Conservation (phyloP, 2,888 invertebrate genomes). For the Scaptomyza flava region DNA sequence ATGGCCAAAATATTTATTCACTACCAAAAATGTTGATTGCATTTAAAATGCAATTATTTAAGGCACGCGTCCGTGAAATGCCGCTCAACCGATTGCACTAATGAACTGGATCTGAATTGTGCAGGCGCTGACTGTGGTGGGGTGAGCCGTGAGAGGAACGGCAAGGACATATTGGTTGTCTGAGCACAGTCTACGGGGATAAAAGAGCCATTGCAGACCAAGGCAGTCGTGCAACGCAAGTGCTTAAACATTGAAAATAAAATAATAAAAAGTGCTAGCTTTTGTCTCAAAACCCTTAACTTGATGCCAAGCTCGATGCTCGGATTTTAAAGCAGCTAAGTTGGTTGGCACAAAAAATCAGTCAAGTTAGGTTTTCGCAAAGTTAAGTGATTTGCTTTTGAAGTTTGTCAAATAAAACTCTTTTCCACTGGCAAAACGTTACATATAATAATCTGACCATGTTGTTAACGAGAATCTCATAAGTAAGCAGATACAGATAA, state of each 20-base stretch:
- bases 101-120: slow-evolving; percentile 64
- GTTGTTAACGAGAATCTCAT: not conserved
- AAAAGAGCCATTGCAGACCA: slow-evolving; percentile 1
- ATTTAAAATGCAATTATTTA: slow-evolving; percentile 80
- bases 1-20: slow-evolving; percentile 27
- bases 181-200: slow-evolving; percentile 15
- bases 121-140: not conserved
- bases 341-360: no score
- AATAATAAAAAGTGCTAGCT: slow-evolving; percentile 18
- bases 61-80: slow-evolving; percentile 76
- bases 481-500: no score
- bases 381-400: no score
- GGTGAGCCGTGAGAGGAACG: not conserved
- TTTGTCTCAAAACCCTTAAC: not conserved
- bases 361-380: no score
- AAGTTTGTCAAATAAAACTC: no score
- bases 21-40: slow-evolving; percentile 66
- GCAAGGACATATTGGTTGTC: slow-evolving; percentile 9
- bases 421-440: not conserved
- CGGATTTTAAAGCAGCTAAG: not conserved
- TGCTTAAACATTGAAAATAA: slow-evolving; percentile 20
- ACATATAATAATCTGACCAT: not conserved
- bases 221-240: slow-evolving; percentile 59
- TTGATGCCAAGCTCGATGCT: not conserved
- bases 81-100: slow-evolving; percentile 75